Evolutionary conservation across 1,140 invertebrate genomes (phyloP).

Genomic region (Contarinia nasturtii): DNA sequence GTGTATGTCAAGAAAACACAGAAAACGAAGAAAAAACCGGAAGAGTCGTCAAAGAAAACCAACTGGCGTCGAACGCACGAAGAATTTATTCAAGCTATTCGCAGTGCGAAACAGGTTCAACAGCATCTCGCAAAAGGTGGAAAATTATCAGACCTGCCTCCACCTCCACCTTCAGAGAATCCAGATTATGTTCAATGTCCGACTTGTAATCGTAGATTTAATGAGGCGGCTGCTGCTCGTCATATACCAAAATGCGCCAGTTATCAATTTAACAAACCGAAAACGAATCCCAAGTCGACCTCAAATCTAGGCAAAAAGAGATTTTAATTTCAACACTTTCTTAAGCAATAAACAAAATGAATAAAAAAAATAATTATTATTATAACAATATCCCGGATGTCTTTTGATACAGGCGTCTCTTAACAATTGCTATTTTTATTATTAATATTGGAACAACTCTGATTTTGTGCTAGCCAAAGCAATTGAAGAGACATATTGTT

Average conservation of each 20-base stretch:
- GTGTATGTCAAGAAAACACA: constrained; percentile 36
- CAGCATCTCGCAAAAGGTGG: constrained; percentile 66
- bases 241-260: constrained; percentile 86
- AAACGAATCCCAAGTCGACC: constrained; percentile 13
- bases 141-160: constrained; percentile 72
- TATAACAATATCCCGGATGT: no score
- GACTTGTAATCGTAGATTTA: constrained; percentile 76
- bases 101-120: constrained; percentile 73
- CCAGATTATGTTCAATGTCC: constrained; percentile 85
- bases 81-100: constrained; percentile 75
- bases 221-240: constrained; percentile 63
- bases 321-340: no score
- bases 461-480: no score
- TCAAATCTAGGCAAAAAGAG: no score
- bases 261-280: constrained; percentile 67
- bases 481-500: no score
- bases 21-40: constrained; percentile 8
- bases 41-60: constrained; percentile 30
- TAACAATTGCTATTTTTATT: no score
- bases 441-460: no score
- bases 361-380: no score
- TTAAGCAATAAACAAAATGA: no score
- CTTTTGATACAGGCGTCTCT: no score
- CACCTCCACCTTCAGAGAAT: constrained; percentile 67
- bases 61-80: constrained; percentile 87